Evolutionary conservation across 2,888 invertebrate genomes (phyloP).

Genomic region (Cremastinae sp.): DNA sequence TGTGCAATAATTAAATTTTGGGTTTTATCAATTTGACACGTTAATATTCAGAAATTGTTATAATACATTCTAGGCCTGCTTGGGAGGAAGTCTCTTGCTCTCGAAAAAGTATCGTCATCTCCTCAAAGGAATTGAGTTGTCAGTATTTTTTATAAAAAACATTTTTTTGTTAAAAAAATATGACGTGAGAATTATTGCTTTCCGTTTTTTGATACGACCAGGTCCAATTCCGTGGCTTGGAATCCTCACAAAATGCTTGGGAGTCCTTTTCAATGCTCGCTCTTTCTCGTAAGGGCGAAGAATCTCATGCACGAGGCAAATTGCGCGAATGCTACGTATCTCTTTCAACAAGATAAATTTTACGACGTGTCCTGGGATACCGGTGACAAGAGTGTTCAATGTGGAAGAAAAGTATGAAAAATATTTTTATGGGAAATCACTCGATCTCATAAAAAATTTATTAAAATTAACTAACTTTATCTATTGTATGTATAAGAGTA

Average conservation of each 20-base stretch:
- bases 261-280: constrained; percentile 89
- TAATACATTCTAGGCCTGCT: constrained; percentile 88
- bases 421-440: no score
- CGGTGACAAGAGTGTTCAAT: constrained; percentile 94
- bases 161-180: constrained; percentile 2
- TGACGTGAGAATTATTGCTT: constrained; percentile 4
- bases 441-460: no score
- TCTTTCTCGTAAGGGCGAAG: constrained; percentile 84
- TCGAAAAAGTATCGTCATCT: constrained; percentile 84
- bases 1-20: constrained; percentile 72
- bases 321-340: constrained; percentile 87
- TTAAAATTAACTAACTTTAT: no score
- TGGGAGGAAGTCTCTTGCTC: constrained; percentile 89
- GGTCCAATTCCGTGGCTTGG: constrained; percentile 90
- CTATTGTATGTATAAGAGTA: no score
- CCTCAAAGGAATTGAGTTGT: constrained; percentile 86
- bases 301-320: constrained; percentile 85
- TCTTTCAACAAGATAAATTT: constrained; percentile 92
- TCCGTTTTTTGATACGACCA: no score
- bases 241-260: constrained; percentile 94
- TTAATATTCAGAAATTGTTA: constrained; percentile 22
- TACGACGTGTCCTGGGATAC: constrained; percentile 90
- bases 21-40: neutral
- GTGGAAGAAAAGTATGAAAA: constrained; percentile 89
- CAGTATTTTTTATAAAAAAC: no score